A percentile compares a stretch with the other conserved stretches of the same genome.
phyloP scores from a whole-genome alignment of 2,888 invertebrate species.

The Aspidiotus rigidus region DNA sequence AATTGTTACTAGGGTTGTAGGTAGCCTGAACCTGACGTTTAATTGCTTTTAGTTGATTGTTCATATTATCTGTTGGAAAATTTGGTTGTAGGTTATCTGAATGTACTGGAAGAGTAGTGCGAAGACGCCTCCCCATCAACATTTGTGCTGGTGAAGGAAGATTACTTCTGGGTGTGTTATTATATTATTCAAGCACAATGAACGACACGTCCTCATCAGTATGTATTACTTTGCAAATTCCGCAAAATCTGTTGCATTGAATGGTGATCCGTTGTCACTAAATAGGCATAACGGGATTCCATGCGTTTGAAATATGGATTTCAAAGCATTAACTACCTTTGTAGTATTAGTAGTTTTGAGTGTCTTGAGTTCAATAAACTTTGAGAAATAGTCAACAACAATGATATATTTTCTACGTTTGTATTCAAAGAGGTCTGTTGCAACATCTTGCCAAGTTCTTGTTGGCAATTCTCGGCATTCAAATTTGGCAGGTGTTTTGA shows the following conservation, averaged over 20 bases:
- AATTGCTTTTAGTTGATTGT: too few species aligned
- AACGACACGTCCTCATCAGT: neutral
- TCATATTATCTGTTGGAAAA: too few species aligned
- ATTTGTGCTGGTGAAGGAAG: neutral
- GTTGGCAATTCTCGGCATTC: neutral
- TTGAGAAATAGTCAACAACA: neutral
- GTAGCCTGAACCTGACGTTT: too few species aligned
- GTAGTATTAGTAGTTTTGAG: neutral
- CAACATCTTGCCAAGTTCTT: neutral
- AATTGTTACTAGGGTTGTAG: too few species aligned
- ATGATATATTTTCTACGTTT: neutral
- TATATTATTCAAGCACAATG: neutral
- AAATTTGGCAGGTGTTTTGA: neutral
- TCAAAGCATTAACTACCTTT: neutral
- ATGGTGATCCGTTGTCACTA: slow-evolving; percentile 6
- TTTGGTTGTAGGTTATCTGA: neutral
- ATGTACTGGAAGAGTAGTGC: neutral
- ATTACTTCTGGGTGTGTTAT: neutral
- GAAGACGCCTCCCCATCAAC: neutral
- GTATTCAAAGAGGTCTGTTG: neutral
- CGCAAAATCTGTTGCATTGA: neutral
- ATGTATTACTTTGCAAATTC: neutral
- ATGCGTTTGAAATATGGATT: neutral
- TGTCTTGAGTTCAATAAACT: neutral
- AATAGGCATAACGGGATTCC: neutral